Base-by-base conservation (phyloP, 2,797 vertebrate genomes). In the Heterohyrax brucei region DNA sequence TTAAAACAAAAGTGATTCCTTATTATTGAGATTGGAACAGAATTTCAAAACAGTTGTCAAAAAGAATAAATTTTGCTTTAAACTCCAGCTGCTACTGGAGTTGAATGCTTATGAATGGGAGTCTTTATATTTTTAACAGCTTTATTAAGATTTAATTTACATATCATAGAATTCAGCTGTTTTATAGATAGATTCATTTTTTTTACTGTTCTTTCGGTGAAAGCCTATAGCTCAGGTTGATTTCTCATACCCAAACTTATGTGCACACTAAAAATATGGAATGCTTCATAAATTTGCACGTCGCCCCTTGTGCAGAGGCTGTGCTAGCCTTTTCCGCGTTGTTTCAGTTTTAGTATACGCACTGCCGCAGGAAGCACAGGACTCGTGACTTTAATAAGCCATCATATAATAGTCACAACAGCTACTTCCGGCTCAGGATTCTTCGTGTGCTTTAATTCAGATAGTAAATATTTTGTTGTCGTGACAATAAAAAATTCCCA, bases 141-240 rank as follows among this genome's bases (percentile, higher is more conserved):
- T 89, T 83, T 53, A 77, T 33, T 96, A 66, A 96, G 46, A 10
- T 56, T 5, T 91, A 81, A 78, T 85, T 95, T 94, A 86, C 62
- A 39, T 33, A 87, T 3, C 10, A 72, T 62, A 90, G 89, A 73
- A 82, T 33, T 68, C 39, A 89, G 22, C 39, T 73, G 5, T 64
- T 95, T 91, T 68, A 77, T 72, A 10, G 21, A 66, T n/a, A 61
- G 39, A 50, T 44, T 72, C 44, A 30, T 77, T 64, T 61, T 50
- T 53, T 53, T 53, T 53, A 53, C 2, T 53, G 50, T 53, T 10
- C 13, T 53, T 5, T 53, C 9, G 50, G 50, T 53, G 50, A 53
- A 53, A 53, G 50, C 13, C 13, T 53, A 53, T 13, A 53, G 50
- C 50, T 53, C 50, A 53, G 13, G 50, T 53, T 53, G 13, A 53